Evolutionary conservation across 2,888 invertebrate genomes (phyloP), one percentile per base, ranked within the genome.

Genomic region (Eubasilissa splendida): DNA sequence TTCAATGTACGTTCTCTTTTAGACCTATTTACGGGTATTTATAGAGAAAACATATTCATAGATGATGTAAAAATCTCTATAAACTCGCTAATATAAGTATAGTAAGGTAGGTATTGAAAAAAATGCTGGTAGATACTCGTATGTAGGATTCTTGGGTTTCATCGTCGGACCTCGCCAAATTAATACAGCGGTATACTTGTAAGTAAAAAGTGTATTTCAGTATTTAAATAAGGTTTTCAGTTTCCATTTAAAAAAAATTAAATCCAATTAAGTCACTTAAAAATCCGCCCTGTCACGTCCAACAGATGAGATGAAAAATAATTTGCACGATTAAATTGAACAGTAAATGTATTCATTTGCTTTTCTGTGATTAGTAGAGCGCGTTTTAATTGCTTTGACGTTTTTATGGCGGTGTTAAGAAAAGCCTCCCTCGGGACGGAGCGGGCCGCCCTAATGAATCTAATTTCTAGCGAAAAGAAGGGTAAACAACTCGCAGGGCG

Each of bases 371-470:
- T 76, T 74, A 80, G 78, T 83, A 65, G 79, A 75, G 77, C 65
- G 79, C 70, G 42, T 70, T 65, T 82, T 83, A 83, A 83, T 83
- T 83, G 81, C 81, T 81, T 83, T 83, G 83, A 83, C 83, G 75
- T 83, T 83, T 81, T 78, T 59, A 77, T 60, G 73, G 59, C 75
- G 66, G 59, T 71, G 60, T 50, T 65, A 75, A 65, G 76, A 80
- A 82, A 80, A 77, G 52, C 65, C 76, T 71, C 75, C 73, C 71
- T 14, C 14, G 58, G 76, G 70, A 53, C 54, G 52, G 56, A 68
- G 59, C 63, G 52, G 52, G 56, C 59, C 50, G 79, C 58, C 77
- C 71, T 83, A 83, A 83, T 82, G 82, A 83, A 83, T 83, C 79
- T 83, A 83, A 83, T 83, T 83, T 83, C 76, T 78, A 52, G 50